A percentile compares a stretch with the other conserved stretches of the same genome.
Evolutionary conservation across 2,797 vertebrate species (phyloP).

Genomic region (Molothrus ater): DNA sequence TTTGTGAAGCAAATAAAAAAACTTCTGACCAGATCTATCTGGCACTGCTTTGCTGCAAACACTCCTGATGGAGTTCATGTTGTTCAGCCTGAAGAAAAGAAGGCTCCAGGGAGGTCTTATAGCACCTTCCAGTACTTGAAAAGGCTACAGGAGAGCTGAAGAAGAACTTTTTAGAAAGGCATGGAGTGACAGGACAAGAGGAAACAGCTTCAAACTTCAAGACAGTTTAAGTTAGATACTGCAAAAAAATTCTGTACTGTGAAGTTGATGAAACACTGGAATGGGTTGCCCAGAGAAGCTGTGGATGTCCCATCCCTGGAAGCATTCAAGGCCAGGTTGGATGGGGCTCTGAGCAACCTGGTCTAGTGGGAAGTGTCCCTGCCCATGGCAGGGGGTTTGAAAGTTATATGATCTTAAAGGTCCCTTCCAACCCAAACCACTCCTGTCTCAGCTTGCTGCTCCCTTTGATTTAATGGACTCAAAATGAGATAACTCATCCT

Average conservation of each 20-base stretch:
- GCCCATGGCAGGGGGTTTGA: not conserved
- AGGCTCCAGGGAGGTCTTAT: not conserved
- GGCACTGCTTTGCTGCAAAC: not conserved
- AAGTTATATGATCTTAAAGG: not conserved
- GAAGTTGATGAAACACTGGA: not conserved
- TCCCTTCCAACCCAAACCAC: not conserved
- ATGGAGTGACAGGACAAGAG: not conserved
- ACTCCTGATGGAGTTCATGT: not conserved
- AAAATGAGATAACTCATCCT: not conserved
- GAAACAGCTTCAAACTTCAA: not conserved
- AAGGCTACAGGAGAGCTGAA: not conserved
- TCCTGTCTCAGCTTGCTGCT: not conserved
- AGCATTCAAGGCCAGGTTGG: not conserved
- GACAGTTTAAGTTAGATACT: not conserved
- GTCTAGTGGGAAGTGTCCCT: not conserved
- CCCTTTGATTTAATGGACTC: not conserved
- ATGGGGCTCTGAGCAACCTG: not conserved
- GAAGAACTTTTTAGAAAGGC: not conserved
- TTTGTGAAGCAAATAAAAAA: not conserved
- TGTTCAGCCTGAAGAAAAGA: not conserved
- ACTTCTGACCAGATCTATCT: not conserved
- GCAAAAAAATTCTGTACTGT: not conserved
- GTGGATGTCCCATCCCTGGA: not conserved
- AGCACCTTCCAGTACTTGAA: not conserved
- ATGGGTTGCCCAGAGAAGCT: not conserved